Evolutionary conservation across 1,140 invertebrate genomes (phyloP), one percentile per base, ranked within the genome.

Genomic region (Pseudomyrmex dendroicus): DNA sequence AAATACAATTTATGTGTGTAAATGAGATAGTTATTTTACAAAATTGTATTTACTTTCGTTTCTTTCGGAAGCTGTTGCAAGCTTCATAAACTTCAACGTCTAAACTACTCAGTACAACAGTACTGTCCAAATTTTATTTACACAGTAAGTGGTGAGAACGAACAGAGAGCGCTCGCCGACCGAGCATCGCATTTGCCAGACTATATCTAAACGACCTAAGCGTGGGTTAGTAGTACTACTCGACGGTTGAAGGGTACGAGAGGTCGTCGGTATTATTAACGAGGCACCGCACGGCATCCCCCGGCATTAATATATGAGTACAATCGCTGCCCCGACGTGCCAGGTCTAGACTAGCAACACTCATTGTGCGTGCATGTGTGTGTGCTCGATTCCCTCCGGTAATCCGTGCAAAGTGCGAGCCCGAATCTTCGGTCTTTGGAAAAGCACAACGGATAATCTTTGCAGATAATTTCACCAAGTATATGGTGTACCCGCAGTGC

Each of bases 241-340:
- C 50, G 63, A 66, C 66, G 72, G 54, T 44, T 57, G 85, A 76
- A 59, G 64, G 66, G 59, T 17, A 12, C 82, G 84, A 61, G 77
- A 17, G 82, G 56, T 22, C 61, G 52, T 70, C 17, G 17, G 89
- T 91, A 92, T 91, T 91, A 92, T 92, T 90, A 92, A 92, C 90
- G 88, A 90, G 80, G 87, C 72, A 84, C 62, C 89, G 73, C 70
- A 68, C 70, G 76, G 83, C 84, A 90, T 89, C 84, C 76, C 83
- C 56, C 56, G 85, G 76, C 86, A 84, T 83, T 91, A 91, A 91
- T 90, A 85, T 87, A 89, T 74, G 86, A 89, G 80, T 80, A 80
- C 80, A 86, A 89, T 90, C 89, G 82, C 87, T 66, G 70, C 73
- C 10, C 48, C 61, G 61, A 25, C 73, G 76, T 74, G 59, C 59